These are phyloP conservation scores for Cephus rjabovi DNA, from an alignment of 2,888 invertebrate genomes.

Conservation along the genomic window DNA sequence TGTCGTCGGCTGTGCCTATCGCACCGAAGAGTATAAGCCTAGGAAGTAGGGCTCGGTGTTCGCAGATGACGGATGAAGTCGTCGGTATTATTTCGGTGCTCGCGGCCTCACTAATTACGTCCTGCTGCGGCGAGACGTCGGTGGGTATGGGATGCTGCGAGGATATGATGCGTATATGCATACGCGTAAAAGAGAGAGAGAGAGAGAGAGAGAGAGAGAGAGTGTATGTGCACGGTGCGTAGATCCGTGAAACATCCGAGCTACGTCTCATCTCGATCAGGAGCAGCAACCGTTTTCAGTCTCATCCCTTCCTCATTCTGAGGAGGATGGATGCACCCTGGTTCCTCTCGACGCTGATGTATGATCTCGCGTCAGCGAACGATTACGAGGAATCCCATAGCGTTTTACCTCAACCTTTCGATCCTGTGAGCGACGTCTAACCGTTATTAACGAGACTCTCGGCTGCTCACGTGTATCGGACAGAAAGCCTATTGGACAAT, in stretches of 20 bases:
- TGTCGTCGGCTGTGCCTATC: neutral
- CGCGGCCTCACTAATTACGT: conserved; percentile 29
- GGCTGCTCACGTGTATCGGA: neutral
- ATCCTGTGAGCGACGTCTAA: neutral
- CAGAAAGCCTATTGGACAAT: neutral
- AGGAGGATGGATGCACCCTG: neutral
- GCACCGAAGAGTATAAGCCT: conserved; percentile 12
- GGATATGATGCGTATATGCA: neutral
- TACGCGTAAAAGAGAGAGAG: neutral
- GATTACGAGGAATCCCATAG: conserved; percentile 30
- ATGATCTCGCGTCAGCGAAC: conserved; percentile 31
- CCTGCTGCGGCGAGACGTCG: neutral
- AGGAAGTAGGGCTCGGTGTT: conserved; percentile 18
- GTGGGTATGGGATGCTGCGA: neutral
- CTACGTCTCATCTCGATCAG: neutral
- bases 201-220: no score
- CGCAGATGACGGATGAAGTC: conserved; percentile 21
- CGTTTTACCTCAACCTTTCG: neutral
- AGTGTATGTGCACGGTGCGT: neutral
- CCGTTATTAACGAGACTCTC: neutral
- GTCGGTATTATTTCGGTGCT: conserved; percentile 26
- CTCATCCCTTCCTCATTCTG: neutral
- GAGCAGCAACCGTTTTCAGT: neutral
- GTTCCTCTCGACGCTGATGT: conserved; percentile 32
- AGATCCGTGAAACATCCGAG: neutral